Evolutionary conservation across 2,888 invertebrate species (phyloP), one percentile per base, ranked within the genome.

Genomic region (Lampropteryx suffumata): DNA sequence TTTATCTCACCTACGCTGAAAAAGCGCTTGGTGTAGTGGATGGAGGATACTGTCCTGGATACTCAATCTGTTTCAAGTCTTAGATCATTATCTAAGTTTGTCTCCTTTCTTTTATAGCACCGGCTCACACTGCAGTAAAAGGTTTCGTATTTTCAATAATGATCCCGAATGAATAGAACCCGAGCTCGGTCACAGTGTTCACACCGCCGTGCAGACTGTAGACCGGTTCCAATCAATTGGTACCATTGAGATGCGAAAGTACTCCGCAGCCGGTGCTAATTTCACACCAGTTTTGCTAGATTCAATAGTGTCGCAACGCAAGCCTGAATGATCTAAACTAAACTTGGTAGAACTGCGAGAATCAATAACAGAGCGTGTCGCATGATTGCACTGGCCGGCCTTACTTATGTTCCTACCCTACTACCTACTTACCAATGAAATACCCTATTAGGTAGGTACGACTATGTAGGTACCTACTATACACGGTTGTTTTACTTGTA

Each of bases 151-250:
- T 46, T 27, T 17, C 10, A 40, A 33, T 30, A 28, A 47, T 44
- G 34, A 44, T 40, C 30, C 32, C 44, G 26, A 52, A 47, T 47
- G 52, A 43, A 47, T 40, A 43, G 35, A 37, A 27, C 27, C 33
- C 21, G 24, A 37, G 32, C 33, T 43, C 12, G 12, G 34, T n/a
- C n/a, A n/a, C n/a, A n/a, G n/a, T n/a, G n/a, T 47, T 52, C 52
- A 47, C 43, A 52, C 42, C 36, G 24, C 21, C 5, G 21, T 5
- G 5, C 21, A 2, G 50, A n/a, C n/a, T 42, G 42, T 46, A 65
- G 74, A 86, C 88, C 88, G 86, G 88, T 85, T 87, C 71, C 76
- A 73, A 80, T 82, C 83, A 82, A 80, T 82, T 82, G 64, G 32
- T 14, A 26, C 71, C 78, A 83, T 84, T 84, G 82, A 84, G 81